Conservation (phyloP, 2,113 vertebrate genomes). For the Pelobates fuscus region DNA sequence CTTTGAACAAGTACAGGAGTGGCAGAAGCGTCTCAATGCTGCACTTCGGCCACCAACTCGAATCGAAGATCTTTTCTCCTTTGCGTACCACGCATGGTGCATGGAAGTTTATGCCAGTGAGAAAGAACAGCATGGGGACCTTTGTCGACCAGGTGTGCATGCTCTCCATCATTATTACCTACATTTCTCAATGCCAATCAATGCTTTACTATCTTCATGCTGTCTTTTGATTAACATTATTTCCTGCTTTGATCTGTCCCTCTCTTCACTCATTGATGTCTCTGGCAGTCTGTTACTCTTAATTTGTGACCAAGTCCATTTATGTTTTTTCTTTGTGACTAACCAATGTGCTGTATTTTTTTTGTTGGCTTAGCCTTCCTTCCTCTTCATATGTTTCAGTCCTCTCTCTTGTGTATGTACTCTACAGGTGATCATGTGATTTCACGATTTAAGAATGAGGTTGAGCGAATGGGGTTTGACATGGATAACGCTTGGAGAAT, state of each 20-base stretch:
- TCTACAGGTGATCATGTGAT: slow-evolving; percentile 89
- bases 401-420: slow-evolving; percentile 28
- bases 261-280: too few relatives aligned
- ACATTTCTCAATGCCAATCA: background rate
- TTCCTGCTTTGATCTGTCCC: background rate
- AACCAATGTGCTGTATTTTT: too few relatives aligned
- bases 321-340: too few relatives aligned
- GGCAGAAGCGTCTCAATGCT: slow-evolving; percentile 86
- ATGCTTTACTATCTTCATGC: slow-evolving; percentile 21
- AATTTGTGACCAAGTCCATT: too few relatives aligned
- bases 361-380: background rate
- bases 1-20: slow-evolving; percentile 97
- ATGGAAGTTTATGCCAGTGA: slow-evolving; percentile 92
- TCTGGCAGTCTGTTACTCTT: too few relatives aligned
- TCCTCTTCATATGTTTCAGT: background rate
- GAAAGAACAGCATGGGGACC: slow-evolving; percentile 91
- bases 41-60: slow-evolving; percentile 83
- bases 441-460: slow-evolving; percentile 94
- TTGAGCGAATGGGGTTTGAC: slow-evolving; percentile 96
- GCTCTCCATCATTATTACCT: background rate
- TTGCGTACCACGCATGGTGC: slow-evolving; percentile 95
- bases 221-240: background rate
- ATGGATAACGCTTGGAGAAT: slow-evolving; percentile 98
- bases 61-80: slow-evolving; percentile 95
- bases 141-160: slow-evolving; percentile 87